A percentile compares a stretch with the other conserved stretches of the same genome.
These are phyloP conservation scores for Periplaneta americana DNA, from an alignment of 1,140 invertebrate species.

Conservation along the genomic window DNA sequence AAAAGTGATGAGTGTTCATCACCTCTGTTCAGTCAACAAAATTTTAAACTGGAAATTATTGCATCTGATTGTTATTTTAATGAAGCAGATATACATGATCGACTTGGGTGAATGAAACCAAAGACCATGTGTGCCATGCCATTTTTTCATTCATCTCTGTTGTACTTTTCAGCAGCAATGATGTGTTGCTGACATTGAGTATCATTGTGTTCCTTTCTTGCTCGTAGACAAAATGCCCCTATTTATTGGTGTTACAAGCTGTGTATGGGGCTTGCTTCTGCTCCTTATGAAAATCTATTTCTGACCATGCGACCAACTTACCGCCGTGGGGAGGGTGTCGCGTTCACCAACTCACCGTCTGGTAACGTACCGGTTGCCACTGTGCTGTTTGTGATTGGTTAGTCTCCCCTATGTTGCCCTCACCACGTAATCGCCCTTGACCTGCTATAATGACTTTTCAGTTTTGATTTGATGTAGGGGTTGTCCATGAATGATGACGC, in stretches of 20 bases:
- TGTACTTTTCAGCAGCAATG: too few species aligned
- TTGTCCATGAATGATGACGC: constrained; percentile 8
- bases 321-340: constrained; percentile 30
- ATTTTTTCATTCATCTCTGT: too few species aligned
- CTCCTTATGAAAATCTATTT: constrained; percentile 65
- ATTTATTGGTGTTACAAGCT: constrained; percentile 64
- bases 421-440: neutral
- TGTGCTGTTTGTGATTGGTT: constrained; percentile 1
- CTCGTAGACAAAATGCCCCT: constrained; percentile 65
- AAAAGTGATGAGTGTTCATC: too few species aligned
- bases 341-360: constrained; percentile 20
- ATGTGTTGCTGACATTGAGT: too few species aligned
- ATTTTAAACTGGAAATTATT: too few species aligned
- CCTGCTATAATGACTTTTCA: neutral
- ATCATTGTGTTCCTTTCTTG: constrained; percentile 31
- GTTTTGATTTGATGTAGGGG: neutral
- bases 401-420: neutral
- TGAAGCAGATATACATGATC: too few species aligned
- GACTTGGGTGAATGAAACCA: too few species aligned
- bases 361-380: constrained; percentile 31
- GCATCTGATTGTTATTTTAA: too few species aligned
- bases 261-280: constrained; percentile 68
- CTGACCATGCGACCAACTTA: constrained; percentile 38
- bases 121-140: too few species aligned
- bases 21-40: too few species aligned